Percentiles rank a stretch among this genome's conserved stretches.
Evolutionary conservation across 2,113 vertebrate species (phyloP).

Genomic region (Gallinago jamesoni): DNA sequence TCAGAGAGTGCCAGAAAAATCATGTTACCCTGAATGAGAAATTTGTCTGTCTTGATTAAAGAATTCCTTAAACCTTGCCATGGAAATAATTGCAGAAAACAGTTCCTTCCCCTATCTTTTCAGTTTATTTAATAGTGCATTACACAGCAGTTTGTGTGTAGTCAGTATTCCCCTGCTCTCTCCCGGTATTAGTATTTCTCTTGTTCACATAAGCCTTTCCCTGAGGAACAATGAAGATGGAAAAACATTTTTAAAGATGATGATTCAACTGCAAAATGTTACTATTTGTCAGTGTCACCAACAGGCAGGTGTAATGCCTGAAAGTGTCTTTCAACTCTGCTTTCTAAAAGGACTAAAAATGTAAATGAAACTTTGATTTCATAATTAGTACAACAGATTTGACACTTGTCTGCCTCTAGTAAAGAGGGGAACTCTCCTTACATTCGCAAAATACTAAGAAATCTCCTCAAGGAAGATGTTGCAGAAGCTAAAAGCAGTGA

Average conservation of each 20-base stretch:
- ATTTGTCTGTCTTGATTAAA: not conserved
- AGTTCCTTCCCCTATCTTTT: not conserved
- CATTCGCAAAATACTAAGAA: not conserved
- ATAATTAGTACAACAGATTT: conserved; percentile 34
- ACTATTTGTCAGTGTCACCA: conserved; percentile 44
- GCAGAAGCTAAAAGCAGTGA: not conserved
- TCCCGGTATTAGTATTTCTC: not conserved
- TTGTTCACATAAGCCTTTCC: not conserved
- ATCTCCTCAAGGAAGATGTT: not conserved
- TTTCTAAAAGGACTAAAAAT: conserved; percentile 22
- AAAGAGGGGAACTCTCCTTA: not conserved
- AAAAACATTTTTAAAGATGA: conserved; percentile 53
- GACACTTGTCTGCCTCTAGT: conserved; percentile 44
- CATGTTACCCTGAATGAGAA: not conserved
- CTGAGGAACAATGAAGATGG: conserved; percentile 43
- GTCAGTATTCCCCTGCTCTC: not conserved
- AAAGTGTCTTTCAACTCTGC: conserved; percentile 41
- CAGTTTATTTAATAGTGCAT: not conserved
- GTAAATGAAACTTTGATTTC: conserved; percentile 55
- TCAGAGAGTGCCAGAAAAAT: not conserved
- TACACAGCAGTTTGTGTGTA: not conserved
- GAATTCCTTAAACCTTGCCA: not conserved
- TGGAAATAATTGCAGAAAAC: not conserved
- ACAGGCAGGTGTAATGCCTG: conserved; percentile 28
- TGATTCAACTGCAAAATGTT: conserved; percentile 33